Evolutionary conservation across 1,140 invertebrate genomes (phyloP).

Genomic region (Brachionus calyciflorus): DNA sequence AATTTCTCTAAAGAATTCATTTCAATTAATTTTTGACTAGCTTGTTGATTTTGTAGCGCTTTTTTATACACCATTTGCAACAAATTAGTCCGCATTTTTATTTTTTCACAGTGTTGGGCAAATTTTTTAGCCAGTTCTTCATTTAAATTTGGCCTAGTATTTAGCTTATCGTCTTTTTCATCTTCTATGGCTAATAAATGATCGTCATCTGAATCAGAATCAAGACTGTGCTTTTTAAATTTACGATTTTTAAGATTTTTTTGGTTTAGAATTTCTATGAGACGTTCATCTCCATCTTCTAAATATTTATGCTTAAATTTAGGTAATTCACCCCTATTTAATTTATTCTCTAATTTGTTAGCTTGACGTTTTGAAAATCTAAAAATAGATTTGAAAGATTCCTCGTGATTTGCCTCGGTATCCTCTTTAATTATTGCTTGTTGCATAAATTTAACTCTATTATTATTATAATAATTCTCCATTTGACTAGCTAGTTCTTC

Average conservation of each 20-base stretch:
- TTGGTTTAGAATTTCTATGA: not conserved
- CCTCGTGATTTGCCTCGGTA: not conserved
- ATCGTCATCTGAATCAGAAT: not conserved
- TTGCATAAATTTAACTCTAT: not conserved
- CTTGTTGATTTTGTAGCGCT: constrained; percentile 6
- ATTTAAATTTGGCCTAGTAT: not conserved
- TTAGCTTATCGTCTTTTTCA: not conserved
- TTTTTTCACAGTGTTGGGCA: not conserved
- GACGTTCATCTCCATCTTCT: not conserved
- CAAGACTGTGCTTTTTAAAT: not conserved
- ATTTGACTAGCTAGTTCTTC: constrained; percentile 11
- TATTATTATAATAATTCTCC: not conserved
- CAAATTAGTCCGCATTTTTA: not conserved
- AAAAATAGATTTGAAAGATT: constrained; percentile 2
- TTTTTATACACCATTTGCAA: constrained; percentile 2
- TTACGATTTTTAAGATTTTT: constrained; percentile 8
- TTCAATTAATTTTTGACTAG: not conserved
- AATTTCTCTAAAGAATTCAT: constrained; percentile 22
- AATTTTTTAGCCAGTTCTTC: not conserved
- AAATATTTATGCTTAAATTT: not conserved
- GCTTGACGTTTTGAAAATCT: constrained; percentile 3
- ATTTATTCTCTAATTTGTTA: not conserved
- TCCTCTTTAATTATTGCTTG: not conserved
- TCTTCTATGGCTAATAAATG: not conserved
- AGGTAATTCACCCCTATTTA: not conserved